These are phyloP conservation scores for Masnerella sp. DNA, from an alignment of 2,888 invertebrate species.

Conservation along the genomic window DNA sequence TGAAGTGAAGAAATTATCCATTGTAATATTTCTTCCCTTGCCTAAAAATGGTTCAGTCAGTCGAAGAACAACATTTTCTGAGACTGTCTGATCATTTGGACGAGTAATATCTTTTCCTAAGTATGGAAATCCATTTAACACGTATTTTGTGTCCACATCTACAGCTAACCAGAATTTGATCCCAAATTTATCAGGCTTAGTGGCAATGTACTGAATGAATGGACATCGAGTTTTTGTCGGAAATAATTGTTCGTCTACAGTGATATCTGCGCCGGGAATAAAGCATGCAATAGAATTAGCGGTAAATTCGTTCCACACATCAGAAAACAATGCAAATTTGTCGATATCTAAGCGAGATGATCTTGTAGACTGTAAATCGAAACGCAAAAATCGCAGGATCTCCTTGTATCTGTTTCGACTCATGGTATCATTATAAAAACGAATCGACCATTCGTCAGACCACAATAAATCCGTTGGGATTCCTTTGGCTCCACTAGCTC, in stretches of 20 bases:
- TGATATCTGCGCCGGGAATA: conserved; percentile 59
- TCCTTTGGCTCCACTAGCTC: conserved; percentile 13
- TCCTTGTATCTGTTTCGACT: conserved; percentile 35
- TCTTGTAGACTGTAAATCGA: conserved; percentile 55
- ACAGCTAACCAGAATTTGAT: conserved; percentile 58
- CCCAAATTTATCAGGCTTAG: conserved; percentile 62
- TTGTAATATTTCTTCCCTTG: conserved; percentile 42
- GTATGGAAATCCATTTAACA: conserved; percentile 57
- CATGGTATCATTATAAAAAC: conserved; percentile 57
- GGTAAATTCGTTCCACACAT: conserved; percentile 62
- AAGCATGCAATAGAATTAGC: conserved; percentile 56
- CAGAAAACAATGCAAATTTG: conserved; percentile 62
- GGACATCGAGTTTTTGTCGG: conserved; percentile 65
- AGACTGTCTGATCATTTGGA: conserved; percentile 35
- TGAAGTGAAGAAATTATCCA: conserved; percentile 49
- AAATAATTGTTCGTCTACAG: conserved; percentile 66
- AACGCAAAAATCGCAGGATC: conserved; percentile 55
- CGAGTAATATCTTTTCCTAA: conserved; percentile 58
- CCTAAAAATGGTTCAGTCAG: conserved; percentile 52
- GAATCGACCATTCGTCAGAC: conserved; percentile 15
- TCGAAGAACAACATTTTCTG: conserved; percentile 55
- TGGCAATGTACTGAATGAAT: conserved; percentile 68
- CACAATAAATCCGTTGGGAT: conserved; percentile 13
- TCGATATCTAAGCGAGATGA: conserved; percentile 56
- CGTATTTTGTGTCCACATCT: conserved; percentile 48